Percentiles rank a stretch among this genome's conserved stretches.
phyloP scores from a whole-genome alignment of 2,797 vertebrate species.

The Enteromius fasciolatus region DNA sequence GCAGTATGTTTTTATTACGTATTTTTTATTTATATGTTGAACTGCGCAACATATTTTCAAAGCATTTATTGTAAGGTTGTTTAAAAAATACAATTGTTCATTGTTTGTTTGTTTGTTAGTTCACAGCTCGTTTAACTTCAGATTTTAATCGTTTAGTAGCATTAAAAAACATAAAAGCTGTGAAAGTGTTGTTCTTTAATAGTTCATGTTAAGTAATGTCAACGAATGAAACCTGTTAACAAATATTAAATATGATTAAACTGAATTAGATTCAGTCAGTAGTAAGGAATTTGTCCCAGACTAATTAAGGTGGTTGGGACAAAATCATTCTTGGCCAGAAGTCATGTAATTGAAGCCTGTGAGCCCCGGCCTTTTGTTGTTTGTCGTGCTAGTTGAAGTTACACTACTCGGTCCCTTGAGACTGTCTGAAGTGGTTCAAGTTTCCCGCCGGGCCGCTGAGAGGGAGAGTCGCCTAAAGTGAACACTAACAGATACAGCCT shows the following conservation, averaged over 20 bases:
- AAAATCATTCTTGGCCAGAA: neutral
- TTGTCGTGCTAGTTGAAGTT: constrained; percentile 41
- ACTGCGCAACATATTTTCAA: neutral
- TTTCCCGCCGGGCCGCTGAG: constrained; percentile 31
- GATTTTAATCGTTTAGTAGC: neutral
- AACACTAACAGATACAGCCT: constrained; percentile 45
- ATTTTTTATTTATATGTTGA: neutral
- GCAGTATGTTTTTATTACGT: neutral
- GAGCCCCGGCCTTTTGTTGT: neutral
- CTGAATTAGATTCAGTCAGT: neutral
- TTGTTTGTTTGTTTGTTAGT: neutral
- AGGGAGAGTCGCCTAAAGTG: constrained; percentile 43
- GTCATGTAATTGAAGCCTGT: constrained; percentile 1
- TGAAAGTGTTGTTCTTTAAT: neutral
- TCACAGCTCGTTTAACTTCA: neutral
- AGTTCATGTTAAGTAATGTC: neutral
- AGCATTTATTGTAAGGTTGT: neutral
- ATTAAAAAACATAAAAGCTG: neutral
- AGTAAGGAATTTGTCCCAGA: neutral
- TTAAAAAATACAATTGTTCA: neutral
- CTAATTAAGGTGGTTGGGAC: neutral
- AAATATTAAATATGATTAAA: neutral
- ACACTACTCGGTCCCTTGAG: constrained; percentile 4
- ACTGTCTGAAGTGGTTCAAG: constrained; percentile 39
- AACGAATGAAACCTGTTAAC: neutral